A percentile compares a stretch with the other conserved stretches of the same genome.
phyloP scores from a whole-genome alignment of 2,888 invertebrate genomes.

The Cephus runcator region DNA sequence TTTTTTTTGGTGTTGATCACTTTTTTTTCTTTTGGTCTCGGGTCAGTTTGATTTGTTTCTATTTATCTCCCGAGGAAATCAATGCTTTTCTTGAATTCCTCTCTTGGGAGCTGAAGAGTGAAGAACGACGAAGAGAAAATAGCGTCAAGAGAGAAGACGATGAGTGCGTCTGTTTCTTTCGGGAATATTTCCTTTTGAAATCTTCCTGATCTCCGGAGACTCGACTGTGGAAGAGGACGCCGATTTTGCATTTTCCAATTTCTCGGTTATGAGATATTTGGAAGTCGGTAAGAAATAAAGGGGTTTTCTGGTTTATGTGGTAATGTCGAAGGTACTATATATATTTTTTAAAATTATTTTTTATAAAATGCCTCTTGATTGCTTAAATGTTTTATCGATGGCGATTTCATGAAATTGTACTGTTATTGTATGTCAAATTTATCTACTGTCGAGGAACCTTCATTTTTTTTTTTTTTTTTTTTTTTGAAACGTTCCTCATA shows the following conservation, averaged over 20 bases:
- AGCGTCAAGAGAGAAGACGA: slow-evolving; percentile 20
- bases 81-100: not conserved
- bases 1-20: not conserved
- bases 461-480: not conserved
- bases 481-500: not conserved
- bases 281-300: not conserved
- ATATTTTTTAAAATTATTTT: not conserved
- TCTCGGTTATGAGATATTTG: not conserved
- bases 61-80: not conserved
- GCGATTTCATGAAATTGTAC: not conserved
- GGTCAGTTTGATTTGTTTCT: not conserved
- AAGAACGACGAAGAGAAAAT: slow-evolving; percentile 11
- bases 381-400: no score
- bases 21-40: not conserved
- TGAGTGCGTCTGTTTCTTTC: not conserved
- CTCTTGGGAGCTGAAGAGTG: not conserved
- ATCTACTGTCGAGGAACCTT: not conserved
- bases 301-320: not conserved
- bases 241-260: not conserved
- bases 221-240: not conserved
- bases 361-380: not conserved
- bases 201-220: not conserved
- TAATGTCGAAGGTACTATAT: not conserved
- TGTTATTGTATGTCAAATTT: not conserved
- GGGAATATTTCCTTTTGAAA: slow-evolving; percentile 19